Percentiles rank a stretch among this genome's conserved stretches.
These are phyloP conservation scores for Bursaphelenchus mucronatus DNA, from an alignment of 1,140 invertebrate species.

Conservation along the genomic window DNA sequence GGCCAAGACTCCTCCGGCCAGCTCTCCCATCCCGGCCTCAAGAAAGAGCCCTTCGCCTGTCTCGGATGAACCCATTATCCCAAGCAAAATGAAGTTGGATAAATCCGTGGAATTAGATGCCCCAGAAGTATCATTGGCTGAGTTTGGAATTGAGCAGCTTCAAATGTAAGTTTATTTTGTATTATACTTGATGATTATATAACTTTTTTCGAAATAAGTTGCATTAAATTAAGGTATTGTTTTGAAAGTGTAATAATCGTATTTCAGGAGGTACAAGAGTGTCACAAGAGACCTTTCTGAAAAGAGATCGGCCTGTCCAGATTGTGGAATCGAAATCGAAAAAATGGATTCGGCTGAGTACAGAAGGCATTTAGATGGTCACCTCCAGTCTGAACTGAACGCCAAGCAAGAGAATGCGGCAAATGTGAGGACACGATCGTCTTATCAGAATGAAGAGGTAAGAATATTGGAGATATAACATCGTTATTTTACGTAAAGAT, in stretches of 20 bases:
- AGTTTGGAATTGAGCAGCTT: conserved; percentile 45
- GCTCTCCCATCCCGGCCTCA: conserved; percentile 17
- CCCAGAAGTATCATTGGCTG: conserved; percentile 31
- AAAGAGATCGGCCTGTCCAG: conserved; percentile 33
- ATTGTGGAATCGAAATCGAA: conserved; percentile 49
- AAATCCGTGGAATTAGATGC: conserved; percentile 33
- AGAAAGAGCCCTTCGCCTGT: no score
- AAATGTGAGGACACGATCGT: conserved; percentile 2
- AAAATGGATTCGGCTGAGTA: conserved; percentile 40
- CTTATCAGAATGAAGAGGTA: conserved; percentile 25
- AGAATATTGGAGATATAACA: conserved; percentile 24
- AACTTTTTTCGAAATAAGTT: conserved; percentile 22
- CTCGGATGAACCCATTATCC: conserved; percentile 32
- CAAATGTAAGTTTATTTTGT: conserved; percentile 40
- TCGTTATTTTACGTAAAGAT: conserved; percentile 5
- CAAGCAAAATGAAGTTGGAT: conserved; percentile 26
- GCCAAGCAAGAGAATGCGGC: conserved; percentile 17
- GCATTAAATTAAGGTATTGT: neutral
- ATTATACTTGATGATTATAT: conserved; percentile 3
- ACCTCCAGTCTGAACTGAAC: conserved; percentile 38
- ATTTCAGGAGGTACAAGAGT: conserved; percentile 49
- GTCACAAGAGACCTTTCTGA: conserved; percentile 45
- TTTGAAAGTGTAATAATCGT: neutral
- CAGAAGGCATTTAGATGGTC: conserved; percentile 51
- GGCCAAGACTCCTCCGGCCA: conserved; percentile 16